Base-by-base conservation (phyloP, 2,797 vertebrate species). In the Microhierax caerulescens region DNA sequence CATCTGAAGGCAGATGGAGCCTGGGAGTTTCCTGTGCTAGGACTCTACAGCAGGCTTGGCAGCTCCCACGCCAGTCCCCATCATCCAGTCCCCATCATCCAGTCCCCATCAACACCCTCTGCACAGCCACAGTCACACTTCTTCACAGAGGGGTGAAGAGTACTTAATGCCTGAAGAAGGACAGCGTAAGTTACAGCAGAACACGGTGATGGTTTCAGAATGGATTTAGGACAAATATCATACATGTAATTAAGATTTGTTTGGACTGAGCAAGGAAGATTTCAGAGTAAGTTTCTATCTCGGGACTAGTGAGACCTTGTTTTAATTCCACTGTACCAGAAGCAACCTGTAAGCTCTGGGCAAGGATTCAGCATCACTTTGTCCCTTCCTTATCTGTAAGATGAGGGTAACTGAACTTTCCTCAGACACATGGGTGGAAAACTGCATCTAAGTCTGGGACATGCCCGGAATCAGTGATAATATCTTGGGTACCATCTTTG, bases 81-180 rank as follows among this genome's bases (percentile, higher is more conserved):
- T 53, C 32, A 30, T 65, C 36, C 6, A 2, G 41, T 28, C 34
- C 36, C 36, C 0, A 0, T 41, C 41, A 41, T 41, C 53, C 61
- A 57, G 2, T 14, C 8, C 8, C 10, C 0, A 0, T 53, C 0
- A 0, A 14, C 32, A n/a, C 3, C 5, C 6, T 60, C 32, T 25
- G 24, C 48, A 36, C 18, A 41, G 13, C 9, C 28, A 30, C 13
- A 37, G 43, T 13, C 50, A 24, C 1, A 0, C 22, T 60, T 64
- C 34, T 67, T 75, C 51, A 36, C 11, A 7, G 21, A 0, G 7
- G 23, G 12, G 4, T 28, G 11, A 84, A 78, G 32, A 70, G 25
- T 45, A 7, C 5, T 72, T 37, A n/a, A 36, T 39, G 23, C 15
- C 60, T 53, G 74, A 32, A 78, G 30, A 45, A 94, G 30, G 18